Evolutionary conservation across 2,797 vertebrate genomes (phyloP).

Genomic region (Lepilemur ruficaudatus): DNA sequence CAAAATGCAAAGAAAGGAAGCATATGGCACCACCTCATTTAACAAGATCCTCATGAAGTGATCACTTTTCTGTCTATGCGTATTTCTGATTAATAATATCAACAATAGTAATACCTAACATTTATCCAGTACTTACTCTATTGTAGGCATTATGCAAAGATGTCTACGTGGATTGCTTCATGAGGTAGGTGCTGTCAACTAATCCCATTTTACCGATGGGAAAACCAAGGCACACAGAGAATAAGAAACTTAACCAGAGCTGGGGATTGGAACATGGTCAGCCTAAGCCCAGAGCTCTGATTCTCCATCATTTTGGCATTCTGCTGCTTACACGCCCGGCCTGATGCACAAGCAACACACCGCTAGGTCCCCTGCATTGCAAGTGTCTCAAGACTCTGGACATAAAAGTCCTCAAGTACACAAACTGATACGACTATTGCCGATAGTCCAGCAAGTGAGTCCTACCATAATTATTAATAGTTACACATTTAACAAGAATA

Average conservation of each 20-base stretch:
- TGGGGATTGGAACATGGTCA: not conserved
- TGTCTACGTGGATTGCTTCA: fast-evolving
- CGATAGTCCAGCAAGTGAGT: not conserved
- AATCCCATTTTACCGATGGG: not conserved
- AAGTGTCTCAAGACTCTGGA: not conserved
- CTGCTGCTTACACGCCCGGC: not conserved
- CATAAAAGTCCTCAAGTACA: not conserved
- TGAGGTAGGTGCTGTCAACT: not conserved
- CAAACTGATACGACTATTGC: not conserved
- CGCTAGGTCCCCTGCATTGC: not conserved
- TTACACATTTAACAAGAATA: not conserved
- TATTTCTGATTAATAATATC: not conserved
- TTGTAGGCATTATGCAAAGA: not conserved
- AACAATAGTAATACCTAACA: not conserved
- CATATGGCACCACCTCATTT: not conserved
- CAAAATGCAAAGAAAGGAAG: not conserved
- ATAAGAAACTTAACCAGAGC: not conserved
- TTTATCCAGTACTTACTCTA: not conserved
- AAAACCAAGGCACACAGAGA: not conserved
- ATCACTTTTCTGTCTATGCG: not conserved
- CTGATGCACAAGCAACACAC: not conserved
- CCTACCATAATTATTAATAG: not conserved
- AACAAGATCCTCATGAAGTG: not conserved
- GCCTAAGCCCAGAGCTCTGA: not conserved
- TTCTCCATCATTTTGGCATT: not conserved